Base-by-base conservation (phyloP, 2,113 vertebrate genomes). In the Physeter macrocephalus region DNA sequence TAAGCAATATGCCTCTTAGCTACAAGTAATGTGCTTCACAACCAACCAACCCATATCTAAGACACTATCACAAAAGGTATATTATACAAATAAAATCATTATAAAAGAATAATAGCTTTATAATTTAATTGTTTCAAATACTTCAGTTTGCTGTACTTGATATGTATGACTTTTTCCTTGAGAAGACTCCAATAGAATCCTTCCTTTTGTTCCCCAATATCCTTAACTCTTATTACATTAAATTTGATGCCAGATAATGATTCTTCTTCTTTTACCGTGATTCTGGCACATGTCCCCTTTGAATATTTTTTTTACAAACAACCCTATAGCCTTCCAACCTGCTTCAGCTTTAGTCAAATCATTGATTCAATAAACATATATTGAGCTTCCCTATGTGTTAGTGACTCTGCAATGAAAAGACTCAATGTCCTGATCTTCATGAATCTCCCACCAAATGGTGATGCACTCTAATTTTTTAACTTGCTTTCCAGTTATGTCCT, bases 401-500 rank as follows among this genome's bases (percentile, higher is more conserved):
- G 10, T n/a, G 8, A 77, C 25, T 46, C 18, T 34, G 14, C n/a
- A 49, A n/a, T 64, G n/a, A 80, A n/a, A 75, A 67, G 5, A 43
- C 3, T 11, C 3, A 36, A 6, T 10, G 2, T n/a, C 25, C 31
- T 62, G 34, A 4, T 2, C n/a, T 78, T 36, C 9, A 31, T n/a
- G 67, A 66, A 17, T 52, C 52, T 52, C 52, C 52, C 52, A 52
- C 52, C 52, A 52, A 6, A 52, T 14, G 18, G 20, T 15, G 29
- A 49, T 15, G 39, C 39, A 27, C 21, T 61, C 21, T 62, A 41
- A 75, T 43, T 94, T 94, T 82, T 84, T 85, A 67, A 67, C n/a
- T 67, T 64, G 4, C 23, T 95, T 39, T 49, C 11, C 1, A 92
- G 71, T 64, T 64, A 6, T n/a, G 62, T 54, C 43, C 83, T 94